These are phyloP conservation scores for Crambe crambe DNA, from an alignment of 37 sponge, comb jelly and placozoan genomes.

Conservation along the genomic window DNA sequence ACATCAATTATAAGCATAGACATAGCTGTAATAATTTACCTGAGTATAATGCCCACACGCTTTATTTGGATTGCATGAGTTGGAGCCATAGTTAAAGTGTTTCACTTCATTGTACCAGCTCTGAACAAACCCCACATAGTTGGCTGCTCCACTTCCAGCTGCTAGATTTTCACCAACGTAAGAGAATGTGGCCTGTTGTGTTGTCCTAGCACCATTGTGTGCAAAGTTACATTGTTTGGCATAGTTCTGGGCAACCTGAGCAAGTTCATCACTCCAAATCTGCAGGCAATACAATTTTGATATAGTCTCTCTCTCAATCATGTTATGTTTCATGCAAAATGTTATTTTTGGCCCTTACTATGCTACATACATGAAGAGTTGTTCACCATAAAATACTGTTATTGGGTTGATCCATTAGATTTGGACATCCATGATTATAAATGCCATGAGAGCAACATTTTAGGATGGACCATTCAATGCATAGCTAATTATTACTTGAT, in stretches of 20 bases:
- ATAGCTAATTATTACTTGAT: too few relatives aligned
- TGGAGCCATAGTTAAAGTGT: background rate
- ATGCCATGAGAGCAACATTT: too few relatives aligned
- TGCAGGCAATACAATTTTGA: too few relatives aligned
- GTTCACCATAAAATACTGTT: too few relatives aligned
- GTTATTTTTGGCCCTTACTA: too few relatives aligned
- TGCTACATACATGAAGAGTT: too few relatives aligned
- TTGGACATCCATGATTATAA: too few relatives aligned
- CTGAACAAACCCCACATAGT: background rate
- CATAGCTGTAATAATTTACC: constrained; percentile 5
- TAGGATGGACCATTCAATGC: too few relatives aligned
- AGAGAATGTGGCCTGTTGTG: background rate
- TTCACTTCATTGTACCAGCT: constrained; percentile 15
- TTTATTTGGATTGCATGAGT: background rate
- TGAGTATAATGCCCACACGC: constrained; percentile 46
- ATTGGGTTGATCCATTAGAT: too few relatives aligned
- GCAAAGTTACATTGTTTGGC: constrained; percentile 14
- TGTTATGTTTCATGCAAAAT: background rate
- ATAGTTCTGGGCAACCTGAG: constrained; percentile 19
- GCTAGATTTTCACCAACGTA: constrained; percentile 26
- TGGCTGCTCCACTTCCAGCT: background rate
- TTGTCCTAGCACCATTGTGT: background rate
- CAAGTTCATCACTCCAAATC: constrained; percentile 28
- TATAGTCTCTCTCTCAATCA: too few relatives aligned
- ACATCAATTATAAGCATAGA: too few relatives aligned